Conservation (phyloP, 2,888 invertebrate genomes). For the Epirrhoe alternata region DNA sequence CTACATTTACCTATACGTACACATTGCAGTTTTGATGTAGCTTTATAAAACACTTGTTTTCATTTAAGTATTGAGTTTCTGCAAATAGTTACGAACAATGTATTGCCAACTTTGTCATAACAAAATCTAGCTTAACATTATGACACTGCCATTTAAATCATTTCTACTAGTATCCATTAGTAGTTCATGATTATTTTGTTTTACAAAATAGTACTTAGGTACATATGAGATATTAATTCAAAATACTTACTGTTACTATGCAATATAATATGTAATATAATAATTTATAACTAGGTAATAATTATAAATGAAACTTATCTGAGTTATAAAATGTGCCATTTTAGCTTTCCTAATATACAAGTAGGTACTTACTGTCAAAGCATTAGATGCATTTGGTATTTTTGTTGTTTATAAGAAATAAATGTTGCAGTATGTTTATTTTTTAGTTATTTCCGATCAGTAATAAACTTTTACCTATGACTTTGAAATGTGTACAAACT, state of each 20-base stretch:
- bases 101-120: slow-evolving; percentile 4
- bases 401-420: background rate
- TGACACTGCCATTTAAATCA: slow-evolving; percentile 27
- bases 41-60: background rate
- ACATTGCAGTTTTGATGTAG: background rate
- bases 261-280: slow-evolving; percentile 26
- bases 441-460: background rate
- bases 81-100: too few species aligned
- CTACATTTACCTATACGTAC: too few species aligned
- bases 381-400: slow-evolving; percentile 36
- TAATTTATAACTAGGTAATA: slow-evolving; percentile 35
- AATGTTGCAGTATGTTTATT: background rate
- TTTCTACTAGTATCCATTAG: background rate
- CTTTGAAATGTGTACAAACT: slow-evolving; percentile 4
- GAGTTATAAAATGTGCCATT: slow-evolving; percentile 32
- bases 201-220: slow-evolving; percentile 14
- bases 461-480: background rate
- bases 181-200: slow-evolving; percentile 3
- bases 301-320: slow-evolving; percentile 19
- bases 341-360: slow-evolving; percentile 19
- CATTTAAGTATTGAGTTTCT: background rate
- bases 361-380: slow-evolving; percentile 25
- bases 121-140: slow-evolving; percentile 11
- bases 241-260: background rate
- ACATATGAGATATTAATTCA: background rate